Evolutionary conservation across 2,888 invertebrate species (phyloP).

Genomic region (Schizaphis graminum): DNA sequence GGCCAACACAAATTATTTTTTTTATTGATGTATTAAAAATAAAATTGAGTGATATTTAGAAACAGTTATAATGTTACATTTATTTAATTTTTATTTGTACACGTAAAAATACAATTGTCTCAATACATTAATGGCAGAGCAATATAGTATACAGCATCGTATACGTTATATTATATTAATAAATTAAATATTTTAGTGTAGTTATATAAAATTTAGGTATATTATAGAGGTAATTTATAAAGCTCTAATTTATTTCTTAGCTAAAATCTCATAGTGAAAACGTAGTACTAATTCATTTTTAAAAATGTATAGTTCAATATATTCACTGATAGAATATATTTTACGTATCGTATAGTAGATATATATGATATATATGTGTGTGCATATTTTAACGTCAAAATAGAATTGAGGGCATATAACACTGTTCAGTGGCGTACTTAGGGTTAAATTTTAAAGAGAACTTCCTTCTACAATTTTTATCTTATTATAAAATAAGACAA

Average conservation of each 20-base stretch:
- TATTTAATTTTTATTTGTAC: background rate
- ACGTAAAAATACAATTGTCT: background rate
- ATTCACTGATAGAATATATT: background rate
- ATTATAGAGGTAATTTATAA: background rate
- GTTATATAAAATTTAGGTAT: background rate
- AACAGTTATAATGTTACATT: background rate
- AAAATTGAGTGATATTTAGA: background rate
- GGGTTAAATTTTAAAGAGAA: background rate
- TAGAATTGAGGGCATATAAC: background rate
- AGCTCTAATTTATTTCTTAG: background rate
- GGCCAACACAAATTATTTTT: too few species aligned
- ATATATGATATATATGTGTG: background rate
- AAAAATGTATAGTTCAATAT: background rate
- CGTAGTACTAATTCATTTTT: background rate
- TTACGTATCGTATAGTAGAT: background rate
- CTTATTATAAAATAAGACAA: background rate
- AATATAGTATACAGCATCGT: background rate
- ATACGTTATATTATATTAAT: background rate
- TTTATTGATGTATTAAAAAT: background rate
- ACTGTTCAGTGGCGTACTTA: background rate
- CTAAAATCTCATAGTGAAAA: background rate
- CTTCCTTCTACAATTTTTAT: too few species aligned
- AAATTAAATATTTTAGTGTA: background rate
- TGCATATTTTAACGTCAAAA: background rate
- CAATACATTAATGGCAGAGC: background rate